Evolutionary conservation across 64 coral and sea anemone genomes (phyloP), one percentile per base, ranked within the genome.

Genomic region (Montipora sp.): DNA sequence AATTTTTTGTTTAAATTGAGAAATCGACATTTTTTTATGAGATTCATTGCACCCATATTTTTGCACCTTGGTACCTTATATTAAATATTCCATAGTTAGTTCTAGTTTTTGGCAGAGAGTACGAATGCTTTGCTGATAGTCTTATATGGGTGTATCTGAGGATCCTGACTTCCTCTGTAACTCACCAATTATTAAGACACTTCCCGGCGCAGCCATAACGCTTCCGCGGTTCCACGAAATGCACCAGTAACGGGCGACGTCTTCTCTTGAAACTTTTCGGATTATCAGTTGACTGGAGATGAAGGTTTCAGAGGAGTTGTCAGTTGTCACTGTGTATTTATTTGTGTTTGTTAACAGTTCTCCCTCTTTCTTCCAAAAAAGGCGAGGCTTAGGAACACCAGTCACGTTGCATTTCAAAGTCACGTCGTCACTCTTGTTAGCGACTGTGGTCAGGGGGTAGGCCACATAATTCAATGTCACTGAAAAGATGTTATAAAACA

Each of bases 291-390:
- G 16, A 68, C 82, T 85, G n/a, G 82, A 11, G 8, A 46, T 22
- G 45, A 10, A 48, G n/a, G 15, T 19, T 49, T 69, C 47, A 19
- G 8, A 15, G 5, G 61, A 5, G 16, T 10, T 7, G 16, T 80
- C 23, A 19, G 80, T 68, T 21, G 43, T 59, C 50, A 93, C 24
- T 15, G 77, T 66, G 60, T 74, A 55, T 49, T 80, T 58, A 8
- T 27, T 77, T 59, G 14, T 47, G 60, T 93, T 93, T 24, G 49
- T 92, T 45, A 97, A 59, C 69, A 80, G 50, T 51, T 87, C 87
- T 7, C 95, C 92, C 58, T 91, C 92, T 92, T 84, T 97, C 60
- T 97, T 97, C 95, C 95, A 97, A 57, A 92, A 81, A n/a, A 97
- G 22, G 16, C 45, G 47, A 46, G 95, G 88, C 23, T 53, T 74